A percentile compares a stretch with the other conserved stretches of the same genome.
phyloP scores from a whole-genome alignment of 2,888 invertebrate species.

The Phoenoteleia sp. region DNA sequence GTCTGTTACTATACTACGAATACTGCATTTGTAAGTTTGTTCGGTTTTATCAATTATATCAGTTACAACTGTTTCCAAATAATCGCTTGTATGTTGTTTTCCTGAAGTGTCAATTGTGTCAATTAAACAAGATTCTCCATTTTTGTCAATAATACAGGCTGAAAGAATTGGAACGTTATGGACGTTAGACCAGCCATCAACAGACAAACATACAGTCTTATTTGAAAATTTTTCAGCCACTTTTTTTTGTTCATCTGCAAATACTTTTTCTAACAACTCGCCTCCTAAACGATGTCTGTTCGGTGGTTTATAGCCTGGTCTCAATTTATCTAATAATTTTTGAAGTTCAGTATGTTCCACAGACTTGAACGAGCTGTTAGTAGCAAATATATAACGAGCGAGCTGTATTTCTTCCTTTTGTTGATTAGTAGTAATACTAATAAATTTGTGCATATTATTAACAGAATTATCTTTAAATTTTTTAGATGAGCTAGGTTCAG shows the following conservation, averaged over 20 bases:
- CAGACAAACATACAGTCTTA: conserved; percentile 11
- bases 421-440: background rate
- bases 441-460: background rate
- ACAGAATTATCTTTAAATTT: background rate
- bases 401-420: conserved; percentile 21
- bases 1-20: conserved; percentile 1
- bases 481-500: background rate
- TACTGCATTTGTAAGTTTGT: background rate
- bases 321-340: conserved; percentile 13
- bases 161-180: conserved; percentile 24
- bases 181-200: conserved; percentile 35
- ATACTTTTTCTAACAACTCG: background rate
- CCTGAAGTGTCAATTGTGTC: conserved; percentile 37
- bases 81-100: background rate
- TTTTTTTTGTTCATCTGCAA: conserved; percentile 1
- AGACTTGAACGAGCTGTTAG: conserved; percentile 10
- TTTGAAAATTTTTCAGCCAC: background rate
- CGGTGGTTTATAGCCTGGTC: conserved; percentile 38
- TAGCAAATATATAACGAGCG: conserved; percentile 37
- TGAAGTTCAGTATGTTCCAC: conserved; percentile 41
- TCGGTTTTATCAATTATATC: background rate
- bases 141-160: conserved; percentile 18
- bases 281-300: conserved; percentile 13
- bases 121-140: conserved; percentile 18
- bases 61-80: background rate